Percentiles rank a stretch among this genome's conserved stretches.
Conservation (phyloP, 1,140 invertebrate species). For the Nymphalis io region DNA sequence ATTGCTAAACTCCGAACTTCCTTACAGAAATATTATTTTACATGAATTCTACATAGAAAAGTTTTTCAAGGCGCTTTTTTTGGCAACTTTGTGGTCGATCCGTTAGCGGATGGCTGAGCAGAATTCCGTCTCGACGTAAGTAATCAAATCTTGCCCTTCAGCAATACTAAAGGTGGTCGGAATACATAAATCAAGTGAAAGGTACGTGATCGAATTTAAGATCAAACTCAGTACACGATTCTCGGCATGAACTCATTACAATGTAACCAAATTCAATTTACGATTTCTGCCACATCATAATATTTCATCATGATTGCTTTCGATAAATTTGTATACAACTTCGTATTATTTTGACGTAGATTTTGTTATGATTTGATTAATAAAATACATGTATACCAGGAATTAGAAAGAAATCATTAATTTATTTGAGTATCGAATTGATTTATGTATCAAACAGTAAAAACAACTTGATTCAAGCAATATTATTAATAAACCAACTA, state of each 20-base stretch:
- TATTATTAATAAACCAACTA: too few species aligned
- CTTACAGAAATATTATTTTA: background rate
- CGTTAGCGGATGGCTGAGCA: constrained; percentile 54
- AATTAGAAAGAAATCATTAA: background rate
- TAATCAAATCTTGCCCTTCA: constrained; percentile 73
- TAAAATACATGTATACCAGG: background rate
- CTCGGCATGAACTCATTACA: constrained; percentile 75
- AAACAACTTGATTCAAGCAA: too few species aligned
- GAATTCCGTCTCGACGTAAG: constrained; percentile 56
- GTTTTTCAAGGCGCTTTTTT: constrained; percentile 17
- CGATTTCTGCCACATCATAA: constrained; percentile 64
- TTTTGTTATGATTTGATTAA: background rate
- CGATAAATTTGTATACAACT: constrained; percentile 38
- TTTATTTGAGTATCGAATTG: background rate
- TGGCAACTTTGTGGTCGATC: constrained; percentile 20
- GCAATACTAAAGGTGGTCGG: constrained; percentile 70
- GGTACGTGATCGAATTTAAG: constrained; percentile 76
- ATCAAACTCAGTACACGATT: constrained; percentile 70
- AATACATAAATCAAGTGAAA: constrained; percentile 77
- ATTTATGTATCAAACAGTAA: too few species aligned
- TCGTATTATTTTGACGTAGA: background rate
- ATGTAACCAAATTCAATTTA: constrained; percentile 78
- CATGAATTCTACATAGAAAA: constrained; percentile 15
- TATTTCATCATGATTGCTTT: constrained; percentile 63
- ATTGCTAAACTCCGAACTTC: background rate